Evolutionary conservation across 2,113 vertebrate genomes (phyloP).

Genomic region (Poeciliopsis prolifica): DNA sequence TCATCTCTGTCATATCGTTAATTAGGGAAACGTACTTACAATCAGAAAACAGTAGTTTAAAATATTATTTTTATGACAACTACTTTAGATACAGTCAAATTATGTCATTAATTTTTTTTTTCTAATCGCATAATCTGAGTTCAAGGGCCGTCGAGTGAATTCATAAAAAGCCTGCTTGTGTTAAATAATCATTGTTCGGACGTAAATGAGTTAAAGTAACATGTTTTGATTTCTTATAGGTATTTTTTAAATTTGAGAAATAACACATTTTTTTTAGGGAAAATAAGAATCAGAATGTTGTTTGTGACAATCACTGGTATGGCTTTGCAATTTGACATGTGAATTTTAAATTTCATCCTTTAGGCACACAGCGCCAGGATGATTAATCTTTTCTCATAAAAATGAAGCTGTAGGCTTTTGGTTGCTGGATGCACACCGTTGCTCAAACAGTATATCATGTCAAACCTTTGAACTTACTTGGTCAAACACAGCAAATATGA

Average conservation of each 20-base stretch:
- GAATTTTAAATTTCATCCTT: constrained; percentile 22
- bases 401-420: constrained; percentile 48
- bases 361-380: constrained; percentile 27
- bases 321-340: constrained; percentile 24
- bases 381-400: constrained; percentile 38
- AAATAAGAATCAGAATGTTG: not conserved
- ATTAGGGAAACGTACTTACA: constrained; percentile 14
- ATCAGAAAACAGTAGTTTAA: not conserved
- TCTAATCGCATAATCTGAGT: no score
- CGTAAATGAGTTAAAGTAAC: no score
- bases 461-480: constrained; percentile 49
- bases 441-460: constrained; percentile 17
- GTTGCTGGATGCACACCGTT: constrained; percentile 28
- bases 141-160: no score
- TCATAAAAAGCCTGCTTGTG: no score
- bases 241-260: not conserved
- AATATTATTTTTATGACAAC: not conserved
- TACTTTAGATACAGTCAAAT: constrained; percentile 11
- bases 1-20: constrained; percentile 26
- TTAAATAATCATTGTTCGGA: no score
- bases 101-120: not conserved
- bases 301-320: not conserved
- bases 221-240: not conserved
- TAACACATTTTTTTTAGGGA: not conserved
- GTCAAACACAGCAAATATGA: constrained; percentile 33